phyloP scores from a whole-genome alignment of 2,888 invertebrate genomes.

The Lamellibrachia columna region DNA sequence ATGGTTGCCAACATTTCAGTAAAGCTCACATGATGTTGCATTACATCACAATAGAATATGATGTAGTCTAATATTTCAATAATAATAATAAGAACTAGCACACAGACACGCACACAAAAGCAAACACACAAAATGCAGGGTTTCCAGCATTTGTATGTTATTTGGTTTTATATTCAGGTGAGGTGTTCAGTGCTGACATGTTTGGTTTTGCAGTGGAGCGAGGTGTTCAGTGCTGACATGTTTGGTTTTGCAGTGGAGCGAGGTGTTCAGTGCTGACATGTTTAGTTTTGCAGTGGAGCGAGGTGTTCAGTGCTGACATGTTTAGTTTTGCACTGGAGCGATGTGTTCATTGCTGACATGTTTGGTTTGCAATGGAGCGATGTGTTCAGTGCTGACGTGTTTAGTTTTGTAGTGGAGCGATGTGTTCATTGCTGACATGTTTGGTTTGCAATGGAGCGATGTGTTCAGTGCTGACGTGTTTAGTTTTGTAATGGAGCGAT shows the following conservation, averaged over 20 bases:
- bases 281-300: background rate
- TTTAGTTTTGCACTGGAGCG: background rate
- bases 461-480: background rate
- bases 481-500: background rate
- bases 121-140: background rate
- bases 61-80: too few relatives aligned
- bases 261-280: background rate
- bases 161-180: background rate
- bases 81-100: background rate
- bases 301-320: constrained; percentile 5
- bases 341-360: background rate
- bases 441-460: too few relatives aligned
- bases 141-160: background rate
- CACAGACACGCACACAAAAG: background rate
- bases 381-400: too few relatives aligned
- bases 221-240: background rate
- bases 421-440: too few relatives aligned
- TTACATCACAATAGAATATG: too few relatives aligned
- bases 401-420: too few relatives aligned
- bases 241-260: background rate
- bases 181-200: background rate
- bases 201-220: background rate
- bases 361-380: too few relatives aligned
- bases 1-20: too few relatives aligned
- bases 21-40: too few relatives aligned